Percentiles rank a stretch among this genome's conserved stretches.
Evolutionary conservation across 1,140 invertebrate species (phyloP).

Genomic region (Anastatus disparis): DNA sequence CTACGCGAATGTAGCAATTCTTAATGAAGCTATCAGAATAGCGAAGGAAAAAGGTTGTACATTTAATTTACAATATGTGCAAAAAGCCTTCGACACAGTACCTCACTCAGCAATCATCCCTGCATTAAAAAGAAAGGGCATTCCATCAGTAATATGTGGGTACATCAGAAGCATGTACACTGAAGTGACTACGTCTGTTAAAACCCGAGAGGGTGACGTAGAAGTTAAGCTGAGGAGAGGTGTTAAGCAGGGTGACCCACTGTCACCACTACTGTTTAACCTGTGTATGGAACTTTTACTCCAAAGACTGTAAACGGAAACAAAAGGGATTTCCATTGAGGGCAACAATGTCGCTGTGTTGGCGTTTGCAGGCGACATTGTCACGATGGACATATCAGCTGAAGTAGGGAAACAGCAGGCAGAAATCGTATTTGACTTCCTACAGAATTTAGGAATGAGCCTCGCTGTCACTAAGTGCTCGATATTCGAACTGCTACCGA

Average conservation of each 20-base stretch:
- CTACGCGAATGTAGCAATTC: no score
- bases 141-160: no score
- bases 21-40: no score
- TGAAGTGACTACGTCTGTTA: neutral
- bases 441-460: conserved; percentile 46
- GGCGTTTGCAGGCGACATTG: conserved; percentile 62
- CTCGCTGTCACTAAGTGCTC: conserved; percentile 55
- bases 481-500: conserved; percentile 47
- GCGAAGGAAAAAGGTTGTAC: no score
- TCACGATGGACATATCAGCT: conserved; percentile 51
- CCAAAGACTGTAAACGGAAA: conserved; percentile 39
- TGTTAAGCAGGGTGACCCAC: conserved; percentile 41
- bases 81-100: no score
- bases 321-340: conserved; percentile 38
- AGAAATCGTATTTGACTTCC: conserved; percentile 20
- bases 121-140: no score
- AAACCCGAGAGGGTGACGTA: neutral
- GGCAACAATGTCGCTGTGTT: conserved; percentile 45
- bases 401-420: conserved; percentile 41
- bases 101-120: no score
- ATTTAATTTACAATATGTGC: no score
- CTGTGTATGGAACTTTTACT: conserved; percentile 22
- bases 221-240: conserved; percentile 11
- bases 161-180: no score
- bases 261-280: conserved; percentile 44